A percentile compares a stretch with the other conserved stretches of the same genome.
Evolutionary conservation across 2,888 invertebrate species (phyloP).

Genomic region (Nezara viridula): DNA sequence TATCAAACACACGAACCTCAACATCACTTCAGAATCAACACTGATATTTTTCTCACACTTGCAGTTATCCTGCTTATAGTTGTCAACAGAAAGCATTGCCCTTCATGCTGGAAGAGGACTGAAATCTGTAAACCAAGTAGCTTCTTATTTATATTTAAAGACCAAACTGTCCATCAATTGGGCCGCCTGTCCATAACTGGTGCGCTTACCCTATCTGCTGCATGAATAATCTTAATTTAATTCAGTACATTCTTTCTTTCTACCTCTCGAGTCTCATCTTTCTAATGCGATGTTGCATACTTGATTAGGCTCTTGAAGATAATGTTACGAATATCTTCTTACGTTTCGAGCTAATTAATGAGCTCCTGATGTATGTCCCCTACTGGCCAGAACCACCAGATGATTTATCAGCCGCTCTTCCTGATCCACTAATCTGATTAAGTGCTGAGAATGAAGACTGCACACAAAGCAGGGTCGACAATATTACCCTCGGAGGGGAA

Average conservation of each 20-base stretch:
- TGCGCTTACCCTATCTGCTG: no score
- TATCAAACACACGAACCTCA: no score
- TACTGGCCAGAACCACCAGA: neutral
- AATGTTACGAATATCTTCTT: neutral
- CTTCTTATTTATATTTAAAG: no score
- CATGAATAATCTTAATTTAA: neutral
- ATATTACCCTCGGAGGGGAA: neutral
- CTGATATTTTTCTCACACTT: no score
- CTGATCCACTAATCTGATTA: neutral
- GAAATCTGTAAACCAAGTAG: no score
- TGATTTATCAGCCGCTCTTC: neutral
- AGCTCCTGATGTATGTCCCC: neutral
- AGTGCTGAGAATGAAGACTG: constrained; percentile 11
- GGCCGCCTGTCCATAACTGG: no score
- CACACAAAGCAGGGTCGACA: neutral
- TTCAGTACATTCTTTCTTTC: neutral
- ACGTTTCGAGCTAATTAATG: neutral
- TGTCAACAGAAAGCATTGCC: no score
- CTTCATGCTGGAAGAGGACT: no score
- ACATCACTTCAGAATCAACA: no score
- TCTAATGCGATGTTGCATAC: neutral
- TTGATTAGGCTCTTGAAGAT: neutral
- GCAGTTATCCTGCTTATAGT: no score
- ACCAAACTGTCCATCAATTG: no score
- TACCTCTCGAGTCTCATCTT: neutral